Conservation (phyloP, 2,797 vertebrate species). For the Clarias platycephalus region DNA sequence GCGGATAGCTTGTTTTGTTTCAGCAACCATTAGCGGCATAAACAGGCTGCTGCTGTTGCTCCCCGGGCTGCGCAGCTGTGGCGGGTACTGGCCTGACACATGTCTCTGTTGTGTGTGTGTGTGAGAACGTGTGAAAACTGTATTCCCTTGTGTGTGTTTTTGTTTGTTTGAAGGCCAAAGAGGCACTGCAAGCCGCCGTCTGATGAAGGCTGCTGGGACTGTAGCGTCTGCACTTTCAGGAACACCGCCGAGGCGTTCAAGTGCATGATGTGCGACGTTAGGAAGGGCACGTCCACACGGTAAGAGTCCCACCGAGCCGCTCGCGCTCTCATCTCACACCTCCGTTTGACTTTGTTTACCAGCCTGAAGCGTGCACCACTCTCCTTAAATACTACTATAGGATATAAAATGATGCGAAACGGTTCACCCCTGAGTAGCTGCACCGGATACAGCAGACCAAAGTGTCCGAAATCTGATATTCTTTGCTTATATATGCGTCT, state of each 20-base stretch:
- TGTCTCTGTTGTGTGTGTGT: slow-evolving; percentile 45
- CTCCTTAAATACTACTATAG: no score
- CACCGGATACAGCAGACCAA: no score
- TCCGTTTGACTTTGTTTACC: neutral
- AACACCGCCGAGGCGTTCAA: slow-evolving; percentile 99
- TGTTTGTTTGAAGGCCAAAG: slow-evolving; percentile 87
- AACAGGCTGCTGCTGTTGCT: slow-evolving; percentile 7
- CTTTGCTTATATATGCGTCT: no score
- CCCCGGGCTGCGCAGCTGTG: slow-evolving; percentile 12
- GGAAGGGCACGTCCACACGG: slow-evolving; percentile 99
- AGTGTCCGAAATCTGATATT: no score
- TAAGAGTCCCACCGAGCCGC: slow-evolving; percentile 68
- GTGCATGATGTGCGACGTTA: slow-evolving; percentile 99
- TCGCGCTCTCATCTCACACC: neutral
- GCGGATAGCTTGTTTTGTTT: slow-evolving; percentile 43
- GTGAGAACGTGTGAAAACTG: slow-evolving; percentile 36
- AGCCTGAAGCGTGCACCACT: no score
- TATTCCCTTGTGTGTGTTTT: slow-evolving; percentile 39
- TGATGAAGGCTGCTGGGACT: slow-evolving; percentile 98
- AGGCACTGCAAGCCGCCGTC: slow-evolving; percentile 95
- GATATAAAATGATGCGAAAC: neutral
- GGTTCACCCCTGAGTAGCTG: no score
- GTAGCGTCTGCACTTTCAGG: slow-evolving; percentile 98
- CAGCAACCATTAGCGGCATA: slow-evolving; percentile 30
- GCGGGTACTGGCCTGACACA: slow-evolving; percentile 59